phyloP scores from a whole-genome alignment of 1,140 invertebrate genomes.

The Drosophila tropicalis region DNA sequence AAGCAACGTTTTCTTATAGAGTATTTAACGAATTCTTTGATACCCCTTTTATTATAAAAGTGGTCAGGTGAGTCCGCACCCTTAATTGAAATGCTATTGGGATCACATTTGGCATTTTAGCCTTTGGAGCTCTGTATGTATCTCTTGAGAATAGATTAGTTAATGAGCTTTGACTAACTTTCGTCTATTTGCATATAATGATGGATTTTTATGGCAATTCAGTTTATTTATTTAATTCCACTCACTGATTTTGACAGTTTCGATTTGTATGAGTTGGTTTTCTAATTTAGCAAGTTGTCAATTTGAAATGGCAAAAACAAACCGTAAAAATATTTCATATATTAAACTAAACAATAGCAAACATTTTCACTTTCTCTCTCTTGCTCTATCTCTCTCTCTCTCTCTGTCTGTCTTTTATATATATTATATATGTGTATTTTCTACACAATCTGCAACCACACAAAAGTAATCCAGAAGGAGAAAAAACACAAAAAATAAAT shows the following conservation, averaged over 20 bases:
- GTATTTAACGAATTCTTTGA: no score
- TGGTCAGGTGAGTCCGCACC: no score
- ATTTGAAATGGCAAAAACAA: conserved; percentile 2
- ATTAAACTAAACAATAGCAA: neutral
- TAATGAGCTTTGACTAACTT: no score
- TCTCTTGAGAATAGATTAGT: no score
- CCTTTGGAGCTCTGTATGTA: no score
- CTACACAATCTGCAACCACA: conserved; percentile 52
- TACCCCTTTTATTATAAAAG: no score
- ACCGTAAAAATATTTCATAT: neutral
- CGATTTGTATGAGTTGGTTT: conserved; percentile 24
- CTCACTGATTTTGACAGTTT: conserved; percentile 31
- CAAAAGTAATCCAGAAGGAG: conserved; percentile 71
- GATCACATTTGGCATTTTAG: no score
- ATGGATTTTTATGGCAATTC: neutral
- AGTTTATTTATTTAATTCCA: conserved; percentile 11
- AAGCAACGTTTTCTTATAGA: no score
- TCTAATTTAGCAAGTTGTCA: conserved; percentile 13
- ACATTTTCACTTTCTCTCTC: neutral
- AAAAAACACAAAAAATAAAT: conserved; percentile 25
- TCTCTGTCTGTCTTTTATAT: no score
- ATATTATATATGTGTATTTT: no score
- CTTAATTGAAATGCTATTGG: no score
- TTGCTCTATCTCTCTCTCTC: neutral
- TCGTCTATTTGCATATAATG: neutral